Evolutionary conservation across 2,797 vertebrate species (phyloP).

Genomic region (Lacerta agilis): DNA sequence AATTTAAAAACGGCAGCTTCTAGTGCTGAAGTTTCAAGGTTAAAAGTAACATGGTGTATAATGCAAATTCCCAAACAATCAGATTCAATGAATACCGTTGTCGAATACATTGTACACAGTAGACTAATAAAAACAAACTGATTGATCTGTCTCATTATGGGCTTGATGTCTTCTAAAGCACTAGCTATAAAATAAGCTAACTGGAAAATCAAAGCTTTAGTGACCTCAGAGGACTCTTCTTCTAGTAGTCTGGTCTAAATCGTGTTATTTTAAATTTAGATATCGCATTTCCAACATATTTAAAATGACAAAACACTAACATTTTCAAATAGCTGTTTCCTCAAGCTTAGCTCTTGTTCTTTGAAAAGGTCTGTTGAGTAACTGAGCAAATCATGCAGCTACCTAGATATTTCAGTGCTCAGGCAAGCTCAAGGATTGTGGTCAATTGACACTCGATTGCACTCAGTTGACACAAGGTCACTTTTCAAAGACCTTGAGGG

Average conservation of each 20-base stretch:
- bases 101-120: slow-evolving; percentile 67
- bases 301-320: slow-evolving; percentile 66
- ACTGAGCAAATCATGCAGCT: slow-evolving; percentile 38
- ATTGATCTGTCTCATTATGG: slow-evolving; percentile 77
- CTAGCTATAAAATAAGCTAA: slow-evolving; percentile 78
- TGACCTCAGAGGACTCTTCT: slow-evolving; percentile 77
- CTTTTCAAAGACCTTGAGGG: neutral
- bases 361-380: slow-evolving; percentile 49
- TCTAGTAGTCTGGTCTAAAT: slow-evolving; percentile 73
- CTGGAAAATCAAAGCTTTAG: slow-evolving; percentile 80
- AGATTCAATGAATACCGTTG: slow-evolving; percentile 70
- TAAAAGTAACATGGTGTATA: slow-evolving; percentile 57
- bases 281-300: slow-evolving; percentile 65
- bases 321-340: slow-evolving; percentile 59
- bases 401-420: neutral
- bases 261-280: slow-evolving; percentile 75
- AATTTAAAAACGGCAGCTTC: slow-evolving; percentile 67
- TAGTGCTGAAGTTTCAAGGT: slow-evolving; percentile 69
- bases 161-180: slow-evolving; percentile 77
- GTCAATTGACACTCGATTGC: neutral
- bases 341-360: slow-evolving; percentile 37
- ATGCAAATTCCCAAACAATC: slow-evolving; percentile 65
- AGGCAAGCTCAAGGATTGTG: neutral
- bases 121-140: slow-evolving; percentile 77
- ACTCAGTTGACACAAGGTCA: neutral